Evolutionary conservation across 2,888 invertebrate genomes (phyloP).

Genomic region (Torymus aiolomorphi): DNA sequence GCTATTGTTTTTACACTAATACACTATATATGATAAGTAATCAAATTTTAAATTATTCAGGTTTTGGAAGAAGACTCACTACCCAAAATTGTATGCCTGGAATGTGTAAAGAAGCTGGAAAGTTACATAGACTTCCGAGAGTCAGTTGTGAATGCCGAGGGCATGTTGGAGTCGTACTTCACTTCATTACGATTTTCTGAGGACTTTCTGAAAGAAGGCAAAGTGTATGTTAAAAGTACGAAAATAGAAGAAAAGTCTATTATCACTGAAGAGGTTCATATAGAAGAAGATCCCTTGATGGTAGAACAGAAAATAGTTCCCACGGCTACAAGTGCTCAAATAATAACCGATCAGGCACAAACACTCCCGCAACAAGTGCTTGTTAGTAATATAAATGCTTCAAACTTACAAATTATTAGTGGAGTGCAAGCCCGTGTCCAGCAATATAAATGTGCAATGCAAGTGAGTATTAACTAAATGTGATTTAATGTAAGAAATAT

Average conservation of each 20-base stretch:
- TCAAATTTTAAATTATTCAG: conserved; percentile 45
- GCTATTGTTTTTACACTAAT: too few species aligned
- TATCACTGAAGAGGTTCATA: conserved; percentile 61
- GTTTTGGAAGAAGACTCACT: conserved; percentile 82
- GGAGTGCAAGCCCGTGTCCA: conserved; percentile 74
- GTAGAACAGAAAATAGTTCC: conserved; percentile 64
- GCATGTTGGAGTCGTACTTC: conserved; percentile 82
- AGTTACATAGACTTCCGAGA: conserved; percentile 80
- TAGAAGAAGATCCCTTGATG: conserved; percentile 65
- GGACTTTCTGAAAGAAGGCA: conserved; percentile 81
- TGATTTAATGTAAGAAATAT: neutral
- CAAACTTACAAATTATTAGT: conserved; percentile 76
- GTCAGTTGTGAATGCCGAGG: conserved; percentile 81
- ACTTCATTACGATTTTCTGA: conserved; percentile 80
- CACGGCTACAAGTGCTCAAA: conserved; percentile 57
- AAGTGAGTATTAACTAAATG: conserved; percentile 66
- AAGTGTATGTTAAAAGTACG: conserved; percentile 75
- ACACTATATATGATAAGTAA: neutral
- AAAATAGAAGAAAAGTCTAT: conserved; percentile 67
- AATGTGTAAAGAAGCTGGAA: conserved; percentile 81
- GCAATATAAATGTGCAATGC: conserved; percentile 76
- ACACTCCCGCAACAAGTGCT: conserved; percentile 71
- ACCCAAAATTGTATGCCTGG: conserved; percentile 83
- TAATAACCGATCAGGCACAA: conserved; percentile 61
- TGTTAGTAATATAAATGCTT: conserved; percentile 72